phyloP scores from a whole-genome alignment of 2,888 invertebrate species.

The Nebria salina region DNA sequence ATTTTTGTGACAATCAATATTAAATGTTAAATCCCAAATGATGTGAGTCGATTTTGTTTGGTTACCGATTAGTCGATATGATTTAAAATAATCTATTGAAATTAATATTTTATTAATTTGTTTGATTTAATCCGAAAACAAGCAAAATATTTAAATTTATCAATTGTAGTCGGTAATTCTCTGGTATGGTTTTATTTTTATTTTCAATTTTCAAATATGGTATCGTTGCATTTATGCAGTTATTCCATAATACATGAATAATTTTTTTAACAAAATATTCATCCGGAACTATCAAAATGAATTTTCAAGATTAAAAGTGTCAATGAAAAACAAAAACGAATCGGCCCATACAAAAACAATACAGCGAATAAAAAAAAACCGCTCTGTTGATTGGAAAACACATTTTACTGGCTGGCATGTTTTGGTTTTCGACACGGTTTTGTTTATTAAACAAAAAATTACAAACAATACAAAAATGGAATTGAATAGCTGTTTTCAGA shows the following conservation, averaged over 20 bases:
- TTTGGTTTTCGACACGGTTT: conserved; percentile 43
- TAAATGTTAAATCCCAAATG: too few species aligned
- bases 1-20: too few species aligned
- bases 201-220: neutral
- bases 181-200: neutral
- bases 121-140: too few species aligned
- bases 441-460: conserved; percentile 42
- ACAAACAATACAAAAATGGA: conserved; percentile 3
- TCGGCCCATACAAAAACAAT: conserved; percentile 24
- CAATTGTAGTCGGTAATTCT: neutral
- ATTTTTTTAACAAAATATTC: conserved; percentile 26
- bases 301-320: conserved; percentile 45
- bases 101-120: too few species aligned
- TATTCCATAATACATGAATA: neutral
- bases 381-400: conserved; percentile 24
- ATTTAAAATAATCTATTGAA: too few species aligned
- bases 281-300: conserved; percentile 38
- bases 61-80: too few species aligned
- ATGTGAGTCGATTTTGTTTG: too few species aligned
- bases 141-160: neutral
- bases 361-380: conserved; percentile 15
- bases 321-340: conserved; percentile 38
- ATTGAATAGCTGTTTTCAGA: neutral
- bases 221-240: neutral
- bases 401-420: conserved; percentile 35